Conservation (phyloP, 2,113 vertebrate genomes). For the Neomonachus schauinslandi region DNA sequence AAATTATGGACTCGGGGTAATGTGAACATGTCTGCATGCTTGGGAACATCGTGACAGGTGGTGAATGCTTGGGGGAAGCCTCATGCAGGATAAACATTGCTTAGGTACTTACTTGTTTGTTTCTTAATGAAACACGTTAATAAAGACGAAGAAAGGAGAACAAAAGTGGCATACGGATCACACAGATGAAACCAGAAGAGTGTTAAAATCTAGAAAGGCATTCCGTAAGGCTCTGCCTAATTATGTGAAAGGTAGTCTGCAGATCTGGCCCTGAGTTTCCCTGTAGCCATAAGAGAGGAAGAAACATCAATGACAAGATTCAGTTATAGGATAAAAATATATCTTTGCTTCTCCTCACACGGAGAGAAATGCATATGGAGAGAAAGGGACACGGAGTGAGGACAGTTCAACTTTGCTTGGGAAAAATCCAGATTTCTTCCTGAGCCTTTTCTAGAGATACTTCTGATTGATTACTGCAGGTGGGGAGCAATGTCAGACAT, state of each 20-base stretch:
- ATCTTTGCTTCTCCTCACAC: neutral
- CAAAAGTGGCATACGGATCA: neutral
- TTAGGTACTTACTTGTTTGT: neutral
- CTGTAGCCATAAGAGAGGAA: neutral
- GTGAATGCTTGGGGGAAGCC: neutral
- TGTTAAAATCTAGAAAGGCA: neutral
- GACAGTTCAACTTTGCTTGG: neutral
- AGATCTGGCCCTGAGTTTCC: neutral
- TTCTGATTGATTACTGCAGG: neutral
- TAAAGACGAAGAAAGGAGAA: neutral
- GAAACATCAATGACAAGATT: neutral
- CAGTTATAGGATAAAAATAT: neutral
- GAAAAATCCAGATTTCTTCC: conserved; percentile 10
- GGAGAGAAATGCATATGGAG: neutral
- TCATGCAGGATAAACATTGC: neutral
- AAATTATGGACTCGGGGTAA: neutral
- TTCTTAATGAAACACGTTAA: conserved; percentile 6
- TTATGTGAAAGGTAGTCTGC: neutral
- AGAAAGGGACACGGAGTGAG: neutral
- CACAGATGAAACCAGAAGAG: neutral
- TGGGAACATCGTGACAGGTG: neutral
- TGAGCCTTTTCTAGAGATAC: neutral
- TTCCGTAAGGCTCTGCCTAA: neutral
- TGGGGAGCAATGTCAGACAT: neutral
- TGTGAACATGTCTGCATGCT: neutral